These are phyloP conservation scores for Xestobium rufovillosum DNA, from an alignment of 2,888 invertebrate genomes.

Conservation along the genomic window DNA sequence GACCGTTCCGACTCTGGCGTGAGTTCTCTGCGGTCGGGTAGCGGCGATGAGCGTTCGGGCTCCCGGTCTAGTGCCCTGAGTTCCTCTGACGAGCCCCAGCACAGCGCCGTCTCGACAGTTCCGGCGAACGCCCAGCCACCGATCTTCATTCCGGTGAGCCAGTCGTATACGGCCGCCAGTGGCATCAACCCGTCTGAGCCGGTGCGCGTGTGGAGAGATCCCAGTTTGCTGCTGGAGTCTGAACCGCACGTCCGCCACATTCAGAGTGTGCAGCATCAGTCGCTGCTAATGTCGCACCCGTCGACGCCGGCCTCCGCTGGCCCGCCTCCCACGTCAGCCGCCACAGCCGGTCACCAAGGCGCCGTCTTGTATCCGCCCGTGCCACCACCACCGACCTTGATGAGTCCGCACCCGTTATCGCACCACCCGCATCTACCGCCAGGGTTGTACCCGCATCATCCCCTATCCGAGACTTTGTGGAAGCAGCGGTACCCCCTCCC, in stretches of 20 bases:
- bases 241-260: constrained; percentile 52
- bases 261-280: constrained; percentile 54
- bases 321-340: constrained; percentile 40
- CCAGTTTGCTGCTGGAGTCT: constrained; percentile 46
- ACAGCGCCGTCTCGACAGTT: constrained; percentile 23
- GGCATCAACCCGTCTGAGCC: constrained; percentile 26
- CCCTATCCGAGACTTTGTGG: constrained; percentile 50
- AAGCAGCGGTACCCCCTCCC: constrained; percentile 51
- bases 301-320: constrained; percentile 37
- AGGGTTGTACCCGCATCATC: constrained; percentile 34
- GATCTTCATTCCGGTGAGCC: constrained; percentile 30
- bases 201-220: constrained; percentile 52
- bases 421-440: constrained; percentile 34
- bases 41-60: constrained; percentile 68
- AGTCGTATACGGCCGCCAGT: neutral
- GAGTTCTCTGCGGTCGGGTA: constrained; percentile 65
- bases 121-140: constrained; percentile 34
- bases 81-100: constrained; percentile 59
- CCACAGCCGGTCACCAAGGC: constrained; percentile 31
- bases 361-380: constrained; percentile 30
- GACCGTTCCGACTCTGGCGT: constrained; percentile 51
- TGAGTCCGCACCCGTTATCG: constrained; percentile 36
- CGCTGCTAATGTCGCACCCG: constrained; percentile 53
- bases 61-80: constrained; percentile 69
- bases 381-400: constrained; percentile 42